Base-by-base conservation (phyloP, 2,888 invertebrate genomes). In the Yponomeuta plumbellus region DNA sequence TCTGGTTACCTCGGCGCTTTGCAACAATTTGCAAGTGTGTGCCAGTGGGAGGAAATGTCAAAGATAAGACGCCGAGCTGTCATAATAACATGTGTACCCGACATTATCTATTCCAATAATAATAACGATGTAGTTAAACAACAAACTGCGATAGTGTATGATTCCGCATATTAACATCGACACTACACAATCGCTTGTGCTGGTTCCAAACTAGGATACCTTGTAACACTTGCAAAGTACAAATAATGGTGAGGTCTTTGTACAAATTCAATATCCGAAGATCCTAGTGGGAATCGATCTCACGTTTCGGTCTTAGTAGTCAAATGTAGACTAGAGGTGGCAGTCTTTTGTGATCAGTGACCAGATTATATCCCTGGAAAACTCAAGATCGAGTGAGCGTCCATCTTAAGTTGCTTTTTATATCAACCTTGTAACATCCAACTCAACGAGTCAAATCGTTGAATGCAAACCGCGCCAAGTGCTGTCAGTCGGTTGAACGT, bases 21-120 rank as follows among this genome's bases (percentile, higher is more conserved):
- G 61, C 61, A 61, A 23, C n/a, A 23, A 61, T 34, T 61, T 61
- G 61, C 61, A 61, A 61, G 34, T 61, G 23, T 61, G 39, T 26
- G 17, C 13, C 8, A 34, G 34, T 62, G 62, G 39, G 39, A 62
- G 62, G 62, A 62, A 62, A 39, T 39, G 62, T 20, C 22, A 58
- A 21, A 59, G 59, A 59, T 59, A 59, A 59, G 22, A 52, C 44
- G 44, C 44, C 21, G 59, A 23, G 59, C 59, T 52, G 44, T 52
- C 44, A 52, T 17, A 52, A 52, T 52, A 59, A 59, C 59, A 59
- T 59, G 23, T 59, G 59, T 59, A 59, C 59, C 13, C 23, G 59
- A 59, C 44, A 17, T 52, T 59, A 59, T 59, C 59, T 22, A 59
- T 59, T 21, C 4, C 22, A 59, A 23, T 59, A 59, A 59, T 59